These are phyloP conservation scores for Cyanistes caeruleus DNA, from an alignment of 2,113 vertebrate genomes.

Conservation along the genomic window DNA sequence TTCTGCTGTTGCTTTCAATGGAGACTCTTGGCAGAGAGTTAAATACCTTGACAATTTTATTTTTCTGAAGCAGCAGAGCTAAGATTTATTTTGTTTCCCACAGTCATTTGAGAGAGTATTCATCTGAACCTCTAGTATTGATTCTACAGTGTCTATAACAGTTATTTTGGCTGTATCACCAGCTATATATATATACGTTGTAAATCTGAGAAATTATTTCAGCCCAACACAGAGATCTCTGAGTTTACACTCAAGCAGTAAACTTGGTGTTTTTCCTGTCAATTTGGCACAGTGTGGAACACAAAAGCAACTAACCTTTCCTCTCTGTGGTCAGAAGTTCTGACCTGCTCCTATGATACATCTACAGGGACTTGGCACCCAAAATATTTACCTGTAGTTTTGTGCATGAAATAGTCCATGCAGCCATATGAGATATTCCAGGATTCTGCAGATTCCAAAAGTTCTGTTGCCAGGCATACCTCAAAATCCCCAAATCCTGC, in stretches of 20 bases:
- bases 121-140: neutral
- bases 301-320: neutral
- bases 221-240: neutral
- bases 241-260: neutral
- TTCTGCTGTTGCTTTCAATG: neutral
- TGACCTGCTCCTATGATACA: neutral
- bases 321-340: neutral
- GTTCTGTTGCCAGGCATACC: neutral
- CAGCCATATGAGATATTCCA: neutral
- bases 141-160: neutral
- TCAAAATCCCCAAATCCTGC: neutral
- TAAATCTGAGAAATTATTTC: neutral
- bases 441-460: neutral
- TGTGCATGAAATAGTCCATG: neutral
- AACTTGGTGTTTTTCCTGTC: neutral
- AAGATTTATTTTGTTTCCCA: neutral
- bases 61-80: neutral
- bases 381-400: neutral
- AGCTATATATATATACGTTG: neutral
- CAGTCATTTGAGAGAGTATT: neutral
- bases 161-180: neutral
- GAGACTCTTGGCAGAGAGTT: neutral
- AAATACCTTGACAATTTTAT: neutral
- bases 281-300: accelerated
- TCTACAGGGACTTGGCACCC: neutral